These are phyloP conservation scores for Caenorhabditis macrosperma DNA, from an alignment of 2,888 invertebrate genomes.

Conservation along the genomic window DNA sequence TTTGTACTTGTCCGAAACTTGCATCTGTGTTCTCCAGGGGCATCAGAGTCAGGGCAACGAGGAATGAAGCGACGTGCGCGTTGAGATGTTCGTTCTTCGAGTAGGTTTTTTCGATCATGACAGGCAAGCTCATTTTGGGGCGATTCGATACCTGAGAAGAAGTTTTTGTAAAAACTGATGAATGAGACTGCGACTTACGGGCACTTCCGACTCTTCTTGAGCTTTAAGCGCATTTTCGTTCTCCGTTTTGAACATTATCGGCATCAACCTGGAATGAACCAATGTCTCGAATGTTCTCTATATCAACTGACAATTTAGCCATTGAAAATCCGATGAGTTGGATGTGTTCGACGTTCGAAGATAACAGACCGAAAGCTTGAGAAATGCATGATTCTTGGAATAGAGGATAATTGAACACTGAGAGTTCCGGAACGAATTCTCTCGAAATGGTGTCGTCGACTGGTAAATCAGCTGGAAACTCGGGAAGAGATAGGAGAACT, in stretches of 20 bases:
- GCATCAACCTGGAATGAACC: constrained; percentile 44
- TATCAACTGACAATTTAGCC: constrained; percentile 46
- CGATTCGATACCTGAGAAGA: constrained; percentile 14
- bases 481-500: not conserved
- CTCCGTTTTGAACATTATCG: constrained; percentile 49
- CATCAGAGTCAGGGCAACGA: constrained; percentile 33
- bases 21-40: constrained; percentile 18
- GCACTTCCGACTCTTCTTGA: constrained; percentile 12
- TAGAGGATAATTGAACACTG: constrained; percentile 44
- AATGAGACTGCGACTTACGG: not conserved
- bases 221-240: constrained; percentile 9
- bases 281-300: too few relatives aligned
- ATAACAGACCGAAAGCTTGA: constrained; percentile 29
- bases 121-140: constrained; percentile 26
- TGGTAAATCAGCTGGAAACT: constrained; percentile 16
- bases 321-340: constrained; percentile 44
- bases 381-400: constrained; percentile 40
- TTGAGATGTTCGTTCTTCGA: constrained; percentile 1
- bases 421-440: constrained; percentile 43
- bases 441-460: not conserved
- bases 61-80: constrained; percentile 25
- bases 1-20: constrained; percentile 33
- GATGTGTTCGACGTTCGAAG: constrained; percentile 23
- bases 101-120: constrained; percentile 16
- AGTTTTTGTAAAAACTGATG: not conserved